Conservation (phyloP, 2,797 vertebrate genomes). For the Propithecus deckenii region DNA sequence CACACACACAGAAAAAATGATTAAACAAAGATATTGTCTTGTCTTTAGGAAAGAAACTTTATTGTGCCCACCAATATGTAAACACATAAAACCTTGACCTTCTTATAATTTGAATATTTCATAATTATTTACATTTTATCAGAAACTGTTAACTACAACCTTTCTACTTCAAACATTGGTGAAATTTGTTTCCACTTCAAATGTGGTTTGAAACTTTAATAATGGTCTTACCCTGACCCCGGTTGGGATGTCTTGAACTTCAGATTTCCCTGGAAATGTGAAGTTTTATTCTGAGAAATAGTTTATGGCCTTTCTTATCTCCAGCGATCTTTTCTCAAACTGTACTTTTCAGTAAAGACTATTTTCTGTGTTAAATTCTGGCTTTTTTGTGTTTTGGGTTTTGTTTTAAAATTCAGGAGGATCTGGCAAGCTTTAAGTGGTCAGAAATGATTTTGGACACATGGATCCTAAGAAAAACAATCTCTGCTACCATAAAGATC, state of each 20-base stretch:
- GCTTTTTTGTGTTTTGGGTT: not conserved
- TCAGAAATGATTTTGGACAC: conserved; percentile 11
- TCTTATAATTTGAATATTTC: not conserved
- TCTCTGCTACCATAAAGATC: not conserved
- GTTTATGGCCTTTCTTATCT: not conserved
- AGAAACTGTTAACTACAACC: not conserved
- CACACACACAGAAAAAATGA: not conserved
- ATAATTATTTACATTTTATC: not conserved
- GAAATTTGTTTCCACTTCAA: not conserved
- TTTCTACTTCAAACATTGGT: not conserved
- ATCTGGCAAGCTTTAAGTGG: conserved; percentile 19
- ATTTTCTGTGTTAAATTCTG: not conserved
- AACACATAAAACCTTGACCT: not conserved
- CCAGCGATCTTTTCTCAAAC: not conserved
- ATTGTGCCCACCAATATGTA: not conserved
- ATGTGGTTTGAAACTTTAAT: not conserved
- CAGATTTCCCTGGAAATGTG: not conserved
- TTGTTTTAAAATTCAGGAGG: not conserved
- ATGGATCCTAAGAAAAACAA: not conserved
- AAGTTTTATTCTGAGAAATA: conserved; percentile 7
- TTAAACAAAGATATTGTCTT: not conserved
- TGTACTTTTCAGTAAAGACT: conserved; percentile 10
- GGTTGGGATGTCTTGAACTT: not conserved
- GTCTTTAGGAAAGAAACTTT: not conserved
- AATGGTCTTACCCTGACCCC: not conserved